Evolutionary conservation across 2,888 invertebrate genomes (phyloP).

Genomic region (Erebia aethiops): DNA sequence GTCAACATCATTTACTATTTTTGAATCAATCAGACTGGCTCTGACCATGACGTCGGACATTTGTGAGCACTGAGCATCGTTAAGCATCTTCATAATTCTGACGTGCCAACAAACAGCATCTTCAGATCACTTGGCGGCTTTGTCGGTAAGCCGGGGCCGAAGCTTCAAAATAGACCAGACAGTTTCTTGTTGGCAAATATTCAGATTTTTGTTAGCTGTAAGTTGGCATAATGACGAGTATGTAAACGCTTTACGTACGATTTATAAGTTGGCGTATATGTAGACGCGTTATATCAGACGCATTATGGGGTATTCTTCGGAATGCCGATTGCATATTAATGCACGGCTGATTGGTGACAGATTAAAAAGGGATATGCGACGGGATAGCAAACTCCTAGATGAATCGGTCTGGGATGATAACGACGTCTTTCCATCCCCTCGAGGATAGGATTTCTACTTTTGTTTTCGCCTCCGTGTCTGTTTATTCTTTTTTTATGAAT

Average conservation of each 20-base stretch:
- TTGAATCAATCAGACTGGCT: too few relatives aligned
- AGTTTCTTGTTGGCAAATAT: too few relatives aligned
- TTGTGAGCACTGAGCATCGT: too few relatives aligned
- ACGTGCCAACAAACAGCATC: too few relatives aligned
- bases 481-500: neutral
- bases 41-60: too few relatives aligned
- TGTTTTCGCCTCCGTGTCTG: neutral
- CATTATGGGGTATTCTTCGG: conserved; percentile 43
- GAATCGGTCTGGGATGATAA: conserved; percentile 34
- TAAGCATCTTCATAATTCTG: too few relatives aligned
- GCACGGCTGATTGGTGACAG: conserved; percentile 46
- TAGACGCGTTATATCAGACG: conserved; percentile 25
- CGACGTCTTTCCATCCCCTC: conserved; percentile 19
- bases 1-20: too few relatives aligned
- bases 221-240: too few relatives aligned
- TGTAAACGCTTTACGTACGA: neutral
- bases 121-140: too few relatives aligned
- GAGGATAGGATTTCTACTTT: conserved; percentile 15
- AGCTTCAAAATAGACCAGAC: too few relatives aligned
- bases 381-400: conserved; percentile 28
- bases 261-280: neutral
- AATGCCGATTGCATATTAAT: conserved; percentile 46
- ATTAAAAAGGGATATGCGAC: conserved; percentile 41
- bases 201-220: too few relatives aligned
- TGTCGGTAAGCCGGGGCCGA: too few relatives aligned